Evolutionary conservation across 2,797 vertebrate species (phyloP), one percentile per base, ranked within the genome.

Genomic region (Enteromius anoplus): DNA sequence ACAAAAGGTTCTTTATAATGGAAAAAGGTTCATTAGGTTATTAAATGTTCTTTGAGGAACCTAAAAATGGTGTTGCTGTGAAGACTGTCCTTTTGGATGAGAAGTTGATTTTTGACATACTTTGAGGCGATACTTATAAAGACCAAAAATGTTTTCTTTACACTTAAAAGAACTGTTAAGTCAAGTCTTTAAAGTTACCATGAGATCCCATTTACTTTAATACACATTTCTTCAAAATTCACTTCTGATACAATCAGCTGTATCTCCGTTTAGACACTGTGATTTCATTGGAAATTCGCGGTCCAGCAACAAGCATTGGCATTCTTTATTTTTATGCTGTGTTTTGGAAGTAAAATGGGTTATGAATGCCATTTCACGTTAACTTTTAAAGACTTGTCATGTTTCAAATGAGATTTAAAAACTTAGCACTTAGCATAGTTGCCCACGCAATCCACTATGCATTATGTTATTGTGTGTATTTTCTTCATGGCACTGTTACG

Each of bases 401-500:
- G 6, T 26, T 70, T 26, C 23, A 15, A 23, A 26, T 51, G 26
- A 72, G 26, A 72, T 72, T 72, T 72, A 15, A 72, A 72, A 72
- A 72, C 70, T 21, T 51, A 72, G 70, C 70, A 72, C 70, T 72
- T 72, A 6, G 26, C 70, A 72, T 32, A 72, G 70, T 51, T 51
- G 45, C 45, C 42, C 42, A 29, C 15, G 69, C 45, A 51, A 29
- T 51, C 45, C 45, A 51, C 45, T 51, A 72, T 72, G 70, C 70
- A 51, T 72, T 72, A 11, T 49, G 12, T 55, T n/a, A 75, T 40
- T 75, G 51, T 53, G 14, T 15, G 32, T 75, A 37, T 75, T 37
- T 14, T 75, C 51, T n/a, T 75, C 51, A 75, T 75, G 72, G 72
- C 72, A 40, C 19, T 40, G 72, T 58, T 58, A 75, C 51, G 19